Percentiles rank a stretch among this genome's conserved stretches.
Evolutionary conservation across 2,113 vertebrate species (phyloP).

Genomic region (Lagopus muta): DNA sequence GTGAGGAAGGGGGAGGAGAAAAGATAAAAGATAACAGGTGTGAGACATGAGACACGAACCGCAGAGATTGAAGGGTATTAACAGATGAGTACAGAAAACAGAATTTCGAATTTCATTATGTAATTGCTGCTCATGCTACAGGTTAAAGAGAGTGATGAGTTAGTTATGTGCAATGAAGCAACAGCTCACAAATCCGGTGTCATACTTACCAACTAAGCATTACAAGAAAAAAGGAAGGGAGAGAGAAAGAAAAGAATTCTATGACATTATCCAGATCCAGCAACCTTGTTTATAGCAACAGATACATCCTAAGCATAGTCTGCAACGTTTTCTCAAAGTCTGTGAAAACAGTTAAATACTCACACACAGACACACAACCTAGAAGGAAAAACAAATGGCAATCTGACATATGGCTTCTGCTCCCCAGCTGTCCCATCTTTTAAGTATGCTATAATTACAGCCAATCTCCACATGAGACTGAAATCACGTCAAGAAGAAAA

Average conservation of each 20-base stretch:
- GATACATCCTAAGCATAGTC: conserved; percentile 52
- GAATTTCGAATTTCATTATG: conserved; percentile 72
- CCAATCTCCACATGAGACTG: neutral
- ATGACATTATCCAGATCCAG: conserved; percentile 76
- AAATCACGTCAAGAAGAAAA: neutral
- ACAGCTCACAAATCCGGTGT: conserved; percentile 65
- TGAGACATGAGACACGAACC: conserved; percentile 77
- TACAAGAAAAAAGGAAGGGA: conserved; percentile 68
- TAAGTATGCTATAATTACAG: neutral
- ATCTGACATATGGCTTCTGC: conserved; percentile 4
- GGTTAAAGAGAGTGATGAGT: conserved; percentile 74
- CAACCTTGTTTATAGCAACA: conserved; percentile 57
- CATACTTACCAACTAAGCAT: conserved; percentile 81
- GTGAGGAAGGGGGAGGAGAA: conserved; percentile 71
- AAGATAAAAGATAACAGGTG: conserved; percentile 81
- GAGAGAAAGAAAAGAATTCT: conserved; percentile 74
- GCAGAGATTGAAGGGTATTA: conserved; percentile 81
- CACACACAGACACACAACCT: conserved; percentile 18
- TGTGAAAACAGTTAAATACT: conserved; percentile 44
- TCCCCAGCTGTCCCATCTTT: conserved; percentile 11
- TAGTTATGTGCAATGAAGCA: conserved; percentile 72
- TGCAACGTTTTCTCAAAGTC: conserved; percentile 23
- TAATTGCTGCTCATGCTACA: conserved; percentile 79
- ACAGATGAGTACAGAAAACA: conserved; percentile 76
- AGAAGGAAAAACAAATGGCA: conserved; percentile 57